Evolutionary conservation across 2,797 vertebrate species (phyloP).

Genomic region (Monodelphis domestica): DNA sequence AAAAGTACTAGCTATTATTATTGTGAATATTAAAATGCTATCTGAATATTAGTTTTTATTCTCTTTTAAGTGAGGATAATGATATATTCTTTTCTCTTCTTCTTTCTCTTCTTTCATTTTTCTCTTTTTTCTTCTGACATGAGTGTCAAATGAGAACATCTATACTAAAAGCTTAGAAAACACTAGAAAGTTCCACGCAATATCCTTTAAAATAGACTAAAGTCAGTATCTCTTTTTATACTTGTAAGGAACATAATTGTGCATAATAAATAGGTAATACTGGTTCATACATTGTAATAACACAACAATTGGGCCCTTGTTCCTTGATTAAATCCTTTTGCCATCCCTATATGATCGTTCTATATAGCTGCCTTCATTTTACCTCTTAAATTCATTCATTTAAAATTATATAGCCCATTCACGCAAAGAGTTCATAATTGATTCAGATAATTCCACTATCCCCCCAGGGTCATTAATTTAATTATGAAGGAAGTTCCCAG

Average conservation of each 20-base stretch:
- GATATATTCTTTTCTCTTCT: not conserved
- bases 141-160: not conserved
- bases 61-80: not conserved
- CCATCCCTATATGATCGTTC: conserved; percentile 2
- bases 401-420: not conserved
- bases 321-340: conserved; percentile 27
- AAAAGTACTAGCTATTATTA: not conserved
- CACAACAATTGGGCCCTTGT: not conserved
- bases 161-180: not conserved
- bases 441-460: not conserved
- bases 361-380: conserved; percentile 28
- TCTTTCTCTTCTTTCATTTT: too few species aligned
- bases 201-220: not conserved
- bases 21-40: not conserved
- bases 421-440: not conserved
- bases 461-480: not conserved
- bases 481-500: not conserved
- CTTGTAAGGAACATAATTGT: conserved; percentile 17
- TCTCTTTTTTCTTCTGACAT: too few species aligned
- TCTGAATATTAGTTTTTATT: not conserved
- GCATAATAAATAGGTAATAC: conserved; percentile 27
- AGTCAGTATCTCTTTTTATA: not conserved
- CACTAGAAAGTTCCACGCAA: not conserved
- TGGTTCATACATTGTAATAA: not conserved
- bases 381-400: conserved; percentile 23